Evolutionary conservation across 1,140 invertebrate species (phyloP).

Genomic region (Brachionus angularis): DNA sequence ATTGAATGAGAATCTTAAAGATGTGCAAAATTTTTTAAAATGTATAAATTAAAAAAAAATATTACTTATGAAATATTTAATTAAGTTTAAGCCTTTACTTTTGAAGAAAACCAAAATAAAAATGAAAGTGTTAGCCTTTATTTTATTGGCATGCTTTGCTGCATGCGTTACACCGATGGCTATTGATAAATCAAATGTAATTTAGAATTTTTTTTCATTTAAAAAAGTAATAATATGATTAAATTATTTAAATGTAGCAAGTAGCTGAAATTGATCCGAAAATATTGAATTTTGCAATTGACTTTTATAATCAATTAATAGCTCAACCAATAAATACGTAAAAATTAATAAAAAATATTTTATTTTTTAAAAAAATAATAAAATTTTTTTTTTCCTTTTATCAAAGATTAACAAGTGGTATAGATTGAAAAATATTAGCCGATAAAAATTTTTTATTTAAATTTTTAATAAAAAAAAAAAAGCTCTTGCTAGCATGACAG

Average conservation of each 20-base stretch:
- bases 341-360: neutral
- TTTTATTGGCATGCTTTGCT: conserved; percentile 10
- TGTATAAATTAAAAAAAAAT: no score
- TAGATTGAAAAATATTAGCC: neutral
- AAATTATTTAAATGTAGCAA: neutral
- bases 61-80: no score
- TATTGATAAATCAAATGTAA: neutral
- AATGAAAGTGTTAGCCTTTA: conserved; percentile 8
- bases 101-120: neutral
- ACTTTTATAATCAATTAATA: conserved; percentile 39
- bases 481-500: conserved; percentile 31
- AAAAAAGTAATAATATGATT: neutral
- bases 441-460: neutral
- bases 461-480: neutral
- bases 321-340: conserved; percentile 40
- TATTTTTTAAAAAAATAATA: neutral
- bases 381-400: neutral
- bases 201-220: neutral
- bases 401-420: conserved; percentile 20
- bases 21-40: no score
- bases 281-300: neutral
- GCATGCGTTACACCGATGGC: neutral
- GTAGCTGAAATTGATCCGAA: conserved; percentile 8
- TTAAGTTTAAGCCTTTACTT: no score
- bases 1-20: no score